Percentiles rank a stretch among this genome's conserved stretches.
These are phyloP conservation scores for Todiramphus chloris DNA, from an alignment of 2,113 vertebrate genomes.

Conservation along the genomic window DNA sequence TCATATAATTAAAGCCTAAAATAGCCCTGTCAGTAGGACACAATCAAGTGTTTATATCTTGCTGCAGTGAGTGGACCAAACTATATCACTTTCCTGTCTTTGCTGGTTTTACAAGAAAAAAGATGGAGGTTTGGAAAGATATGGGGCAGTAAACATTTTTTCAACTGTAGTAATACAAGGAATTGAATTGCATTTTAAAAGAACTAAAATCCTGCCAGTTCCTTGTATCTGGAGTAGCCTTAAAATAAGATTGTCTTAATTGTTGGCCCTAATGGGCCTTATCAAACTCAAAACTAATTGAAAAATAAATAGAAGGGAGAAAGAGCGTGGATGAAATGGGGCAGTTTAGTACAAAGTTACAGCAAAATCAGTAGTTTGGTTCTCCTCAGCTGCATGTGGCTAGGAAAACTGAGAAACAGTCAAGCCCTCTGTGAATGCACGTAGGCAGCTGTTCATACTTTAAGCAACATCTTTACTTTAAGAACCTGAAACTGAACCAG, in stretches of 20 bases:
- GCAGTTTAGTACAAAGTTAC: background rate
- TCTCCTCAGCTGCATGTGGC: background rate
- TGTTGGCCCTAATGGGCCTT: background rate
- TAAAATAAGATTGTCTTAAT: background rate
- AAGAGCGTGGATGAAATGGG: background rate
- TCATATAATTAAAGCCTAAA: constrained; percentile 76
- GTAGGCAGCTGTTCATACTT: background rate
- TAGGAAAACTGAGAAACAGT: background rate
- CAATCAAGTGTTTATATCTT: constrained; percentile 55
- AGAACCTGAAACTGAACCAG: background rate
- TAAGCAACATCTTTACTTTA: background rate
- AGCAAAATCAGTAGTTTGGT: background rate
- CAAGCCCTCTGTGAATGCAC: background rate
- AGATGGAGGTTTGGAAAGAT: background rate
- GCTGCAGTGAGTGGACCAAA: background rate
- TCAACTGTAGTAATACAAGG: background rate
- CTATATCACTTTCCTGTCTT: background rate
- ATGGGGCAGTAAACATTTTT: background rate
- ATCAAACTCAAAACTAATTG: background rate
- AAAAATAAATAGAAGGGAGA: background rate
- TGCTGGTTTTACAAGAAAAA: background rate
- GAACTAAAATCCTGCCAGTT: background rate
- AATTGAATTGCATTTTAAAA: background rate
- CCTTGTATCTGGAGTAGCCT: background rate
- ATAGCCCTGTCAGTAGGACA: constrained; percentile 53